phyloP scores from a whole-genome alignment of 92 coral and sea anemone genomes.

The Zoanthus solanderi region DNA sequence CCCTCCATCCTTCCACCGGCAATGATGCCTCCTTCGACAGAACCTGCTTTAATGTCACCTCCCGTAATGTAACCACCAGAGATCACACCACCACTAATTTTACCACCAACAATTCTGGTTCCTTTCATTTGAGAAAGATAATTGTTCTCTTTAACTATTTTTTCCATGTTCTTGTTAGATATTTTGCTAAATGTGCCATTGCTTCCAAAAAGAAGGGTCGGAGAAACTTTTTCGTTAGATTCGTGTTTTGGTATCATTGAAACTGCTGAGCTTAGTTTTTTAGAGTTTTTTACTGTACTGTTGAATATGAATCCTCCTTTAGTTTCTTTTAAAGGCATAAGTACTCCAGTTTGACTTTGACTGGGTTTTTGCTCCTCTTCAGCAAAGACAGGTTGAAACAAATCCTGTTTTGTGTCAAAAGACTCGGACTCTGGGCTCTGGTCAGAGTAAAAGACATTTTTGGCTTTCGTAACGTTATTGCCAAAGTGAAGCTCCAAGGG shows the following conservation, averaged over 20 bases:
- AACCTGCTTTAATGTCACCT: conserved; percentile 87
- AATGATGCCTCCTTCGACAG: conserved; percentile 87
- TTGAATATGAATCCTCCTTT: neutral
- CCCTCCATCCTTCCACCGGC: conserved; percentile 90
- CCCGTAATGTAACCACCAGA: conserved; percentile 94
- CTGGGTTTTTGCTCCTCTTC: neutral
- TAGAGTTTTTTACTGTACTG: neutral
- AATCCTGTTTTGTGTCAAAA: neutral
- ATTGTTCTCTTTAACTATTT: neutral
- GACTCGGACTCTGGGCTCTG: conserved; percentile 30
- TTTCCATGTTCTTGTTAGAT: neutral
- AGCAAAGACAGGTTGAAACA: conserved; percentile 6
- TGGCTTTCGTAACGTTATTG: neutral
- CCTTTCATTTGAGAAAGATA: conserved; percentile 56
- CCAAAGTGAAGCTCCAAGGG: neutral
- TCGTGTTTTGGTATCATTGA: neutral
- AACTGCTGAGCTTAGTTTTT: neutral
- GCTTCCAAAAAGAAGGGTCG: conserved; percentile 2
- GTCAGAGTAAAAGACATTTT: conserved; percentile 25
- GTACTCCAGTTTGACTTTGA: conserved; percentile 2
- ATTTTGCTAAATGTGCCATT: neutral
- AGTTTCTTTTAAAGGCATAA: neutral
- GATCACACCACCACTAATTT: conserved; percentile 92
- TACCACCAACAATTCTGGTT: conserved; percentile 86
- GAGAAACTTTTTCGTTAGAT: conserved; percentile 22